These are phyloP conservation scores for Sciurus vulgaris DNA, from an alignment of 2,797 vertebrate species.

Conservation along the genomic window DNA sequence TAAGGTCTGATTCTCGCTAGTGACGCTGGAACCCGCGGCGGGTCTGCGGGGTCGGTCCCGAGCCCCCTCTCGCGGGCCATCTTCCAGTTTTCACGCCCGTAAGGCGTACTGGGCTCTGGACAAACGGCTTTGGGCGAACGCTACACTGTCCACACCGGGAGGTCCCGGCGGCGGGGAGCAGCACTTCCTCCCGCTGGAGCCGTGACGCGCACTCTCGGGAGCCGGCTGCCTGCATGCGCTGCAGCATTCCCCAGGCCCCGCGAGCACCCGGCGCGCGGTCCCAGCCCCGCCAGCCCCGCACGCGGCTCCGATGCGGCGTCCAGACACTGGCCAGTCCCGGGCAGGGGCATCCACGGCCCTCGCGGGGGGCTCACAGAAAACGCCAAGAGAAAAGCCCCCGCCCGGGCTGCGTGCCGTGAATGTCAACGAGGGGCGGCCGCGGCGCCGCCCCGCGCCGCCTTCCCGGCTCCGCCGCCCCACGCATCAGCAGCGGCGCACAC, in stretches of 20 bases:
- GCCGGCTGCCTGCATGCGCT: conserved; percentile 10
- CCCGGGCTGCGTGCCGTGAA: conserved; percentile 69
- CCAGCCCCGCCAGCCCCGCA: too few relatives aligned
- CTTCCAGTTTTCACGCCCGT: conserved; percentile 62
- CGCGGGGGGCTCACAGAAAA: conserved; percentile 38
- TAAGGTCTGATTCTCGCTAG: conserved; percentile 76
- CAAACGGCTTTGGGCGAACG: conserved; percentile 29
- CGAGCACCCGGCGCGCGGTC: not conserved
- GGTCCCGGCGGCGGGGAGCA: not conserved
- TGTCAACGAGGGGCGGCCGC: conserved; percentile 68
- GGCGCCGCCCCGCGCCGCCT: not conserved
- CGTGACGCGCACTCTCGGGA: not conserved
- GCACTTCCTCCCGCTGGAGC: not conserved
- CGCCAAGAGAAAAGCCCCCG: conserved; percentile 31
- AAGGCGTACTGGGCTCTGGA: conserved; percentile 59
- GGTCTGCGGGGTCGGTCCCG: conserved; percentile 78
- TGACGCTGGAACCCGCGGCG: conserved; percentile 70
- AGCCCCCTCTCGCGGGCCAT: conserved; percentile 64
- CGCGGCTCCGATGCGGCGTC: too few relatives aligned
- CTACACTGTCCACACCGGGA: conserved; percentile 1
- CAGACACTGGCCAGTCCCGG: too few relatives aligned
- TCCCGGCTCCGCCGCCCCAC: conserved; percentile 53
- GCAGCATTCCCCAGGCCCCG: conserved; percentile 70
- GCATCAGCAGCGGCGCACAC: not conserved
- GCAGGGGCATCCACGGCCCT: conserved; percentile 35